Conservation (phyloP, 2,797 vertebrate genomes). For the Serranus cabrilla region DNA sequence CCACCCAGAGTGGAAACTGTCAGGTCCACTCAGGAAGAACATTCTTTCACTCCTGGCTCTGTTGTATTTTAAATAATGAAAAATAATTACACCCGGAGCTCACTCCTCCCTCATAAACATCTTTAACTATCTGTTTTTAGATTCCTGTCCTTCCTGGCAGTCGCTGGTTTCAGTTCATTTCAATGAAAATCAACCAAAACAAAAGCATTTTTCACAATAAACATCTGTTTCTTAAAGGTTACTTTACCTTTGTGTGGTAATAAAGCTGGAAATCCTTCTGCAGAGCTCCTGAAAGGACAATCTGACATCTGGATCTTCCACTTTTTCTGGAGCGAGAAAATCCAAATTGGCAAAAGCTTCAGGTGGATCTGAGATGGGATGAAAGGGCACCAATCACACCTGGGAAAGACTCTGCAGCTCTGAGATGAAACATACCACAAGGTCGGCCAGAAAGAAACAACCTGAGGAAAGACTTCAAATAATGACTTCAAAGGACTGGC, state of each 20-base stretch:
- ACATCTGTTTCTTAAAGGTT: background rate
- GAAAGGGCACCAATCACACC: background rate
- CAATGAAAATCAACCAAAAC: background rate
- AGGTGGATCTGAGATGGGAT: background rate
- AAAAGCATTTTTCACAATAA: background rate
- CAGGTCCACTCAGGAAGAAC: background rate
- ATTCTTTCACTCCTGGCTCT: conserved; percentile 7
- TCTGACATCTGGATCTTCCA: background rate
- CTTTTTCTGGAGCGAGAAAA: background rate
- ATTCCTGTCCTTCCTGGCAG: background rate
- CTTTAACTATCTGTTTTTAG: background rate
- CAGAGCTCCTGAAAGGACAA: background rate
- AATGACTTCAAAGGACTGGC: too few species aligned
- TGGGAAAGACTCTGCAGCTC: background rate
- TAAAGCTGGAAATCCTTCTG: background rate
- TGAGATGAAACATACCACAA: too few species aligned
- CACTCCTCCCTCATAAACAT: background rate
- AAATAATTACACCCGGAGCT: conserved; percentile 14
- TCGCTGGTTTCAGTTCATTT: background rate
- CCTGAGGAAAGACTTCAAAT: too few species aligned
- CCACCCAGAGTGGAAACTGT: conserved; percentile 19
- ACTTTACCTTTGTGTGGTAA: too few species aligned
- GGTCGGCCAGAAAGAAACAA: too few species aligned
- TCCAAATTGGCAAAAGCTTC: background rate
- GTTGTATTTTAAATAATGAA: conserved; percentile 12